Percentiles rank a stretch among this genome's conserved stretches.
Conservation (phyloP, 2,797 vertebrate species). For the Aselliscus stoliczkanus region DNA sequence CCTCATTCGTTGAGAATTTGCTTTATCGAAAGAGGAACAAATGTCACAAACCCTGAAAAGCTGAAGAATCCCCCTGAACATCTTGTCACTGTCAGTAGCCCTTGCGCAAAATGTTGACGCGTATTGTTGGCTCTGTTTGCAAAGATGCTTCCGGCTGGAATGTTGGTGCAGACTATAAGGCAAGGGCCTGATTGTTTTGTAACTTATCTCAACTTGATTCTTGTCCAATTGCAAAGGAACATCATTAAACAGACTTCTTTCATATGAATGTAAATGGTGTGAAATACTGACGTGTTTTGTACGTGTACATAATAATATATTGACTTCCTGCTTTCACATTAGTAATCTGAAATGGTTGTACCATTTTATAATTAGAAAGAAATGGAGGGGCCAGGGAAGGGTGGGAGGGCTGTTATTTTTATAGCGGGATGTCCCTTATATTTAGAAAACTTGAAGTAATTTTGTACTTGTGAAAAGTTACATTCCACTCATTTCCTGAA, state of each 20-base stretch:
- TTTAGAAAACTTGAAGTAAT: constrained; percentile 79
- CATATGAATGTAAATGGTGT: constrained; percentile 78
- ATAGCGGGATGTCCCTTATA: constrained; percentile 78
- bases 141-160: constrained; percentile 13
- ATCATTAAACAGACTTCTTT: constrained; percentile 69
- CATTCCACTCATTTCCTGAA: constrained; percentile 81
- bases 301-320: constrained; percentile 69
- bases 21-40: constrained; percentile 28
- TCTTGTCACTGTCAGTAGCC: constrained; percentile 7
- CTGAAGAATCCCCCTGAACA: constrained; percentile 19
- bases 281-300: constrained; percentile 72
- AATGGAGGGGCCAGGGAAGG: constrained; percentile 59
- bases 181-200: neutral
- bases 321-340: constrained; percentile 71
- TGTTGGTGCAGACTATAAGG: neutral
- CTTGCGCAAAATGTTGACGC: neutral
- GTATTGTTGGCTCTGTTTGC: constrained; percentile 21
- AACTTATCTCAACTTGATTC: constrained; percentile 49
- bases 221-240: constrained; percentile 57
- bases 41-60: neutral
- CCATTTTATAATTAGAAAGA: constrained; percentile 81
- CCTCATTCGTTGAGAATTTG: neutral
- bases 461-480: constrained; percentile 82
- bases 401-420: constrained; percentile 80
- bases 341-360: constrained; percentile 72